phyloP scores from a whole-genome alignment of 2,888 invertebrate species.

The Hypena proboscidalis region DNA sequence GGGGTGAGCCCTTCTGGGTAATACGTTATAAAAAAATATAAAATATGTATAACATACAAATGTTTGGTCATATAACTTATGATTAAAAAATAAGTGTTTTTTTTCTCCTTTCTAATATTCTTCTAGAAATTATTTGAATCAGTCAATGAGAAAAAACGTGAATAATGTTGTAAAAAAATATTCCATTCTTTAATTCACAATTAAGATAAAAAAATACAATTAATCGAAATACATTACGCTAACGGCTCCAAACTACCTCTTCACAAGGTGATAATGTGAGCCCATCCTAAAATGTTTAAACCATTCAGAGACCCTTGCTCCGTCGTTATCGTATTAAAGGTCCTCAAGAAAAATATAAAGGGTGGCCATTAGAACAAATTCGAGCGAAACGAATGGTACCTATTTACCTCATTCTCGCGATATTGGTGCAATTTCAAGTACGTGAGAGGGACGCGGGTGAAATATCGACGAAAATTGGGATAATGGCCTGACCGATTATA shows the following conservation, averaged over 20 bases:
- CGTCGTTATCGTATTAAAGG: conserved; percentile 38
- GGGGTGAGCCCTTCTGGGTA: no score
- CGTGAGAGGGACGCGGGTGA: conserved; percentile 4
- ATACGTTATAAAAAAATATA: no score
- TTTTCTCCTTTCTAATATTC: no score
- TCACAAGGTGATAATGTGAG: conserved; percentile 12
- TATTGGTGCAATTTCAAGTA: conserved; percentile 7
- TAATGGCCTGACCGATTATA: no score
- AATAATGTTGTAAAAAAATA: no score
- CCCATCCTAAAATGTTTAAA: conserved; percentile 22
- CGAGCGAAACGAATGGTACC: conserved; percentile 33
- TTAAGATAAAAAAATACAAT: no score
- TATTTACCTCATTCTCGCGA: conserved; percentile 23
- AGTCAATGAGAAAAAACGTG: no score
- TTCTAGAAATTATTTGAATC: no score
- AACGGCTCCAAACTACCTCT: neutral
- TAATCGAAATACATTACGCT: conserved; percentile 28
- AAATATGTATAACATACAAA: no score
- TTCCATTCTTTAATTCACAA: no score
- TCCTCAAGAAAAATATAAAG: conserved; percentile 30
- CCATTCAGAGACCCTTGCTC: conserved; percentile 26
- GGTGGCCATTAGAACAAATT: conserved; percentile 35
- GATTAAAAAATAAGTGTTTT: no score
- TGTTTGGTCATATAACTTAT: no score
- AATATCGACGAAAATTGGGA: neutral